Evolutionary conservation across 2,113 vertebrate species (phyloP).

Genomic region (Manacus vitellinus): DNA sequence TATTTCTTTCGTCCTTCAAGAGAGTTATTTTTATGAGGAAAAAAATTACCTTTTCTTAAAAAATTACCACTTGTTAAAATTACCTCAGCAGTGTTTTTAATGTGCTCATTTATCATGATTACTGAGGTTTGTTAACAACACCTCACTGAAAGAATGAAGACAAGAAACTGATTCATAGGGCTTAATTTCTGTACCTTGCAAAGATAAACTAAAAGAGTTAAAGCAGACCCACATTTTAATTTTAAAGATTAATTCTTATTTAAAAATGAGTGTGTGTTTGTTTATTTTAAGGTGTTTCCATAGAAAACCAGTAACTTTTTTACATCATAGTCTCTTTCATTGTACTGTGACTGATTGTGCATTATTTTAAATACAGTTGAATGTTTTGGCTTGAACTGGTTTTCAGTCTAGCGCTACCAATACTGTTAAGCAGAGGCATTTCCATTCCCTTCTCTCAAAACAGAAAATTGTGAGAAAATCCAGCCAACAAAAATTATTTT

Average conservation of each 20-base stretch:
- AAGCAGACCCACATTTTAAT: not conserved
- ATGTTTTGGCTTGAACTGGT: not conserved
- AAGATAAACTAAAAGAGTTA: not conserved
- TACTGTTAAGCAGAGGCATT: not conserved
- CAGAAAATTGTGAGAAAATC: not conserved
- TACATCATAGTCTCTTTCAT: not conserved
- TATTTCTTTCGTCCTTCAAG: not conserved
- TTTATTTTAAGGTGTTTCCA: not conserved
- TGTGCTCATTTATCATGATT: not conserved
- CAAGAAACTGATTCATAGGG: not conserved
- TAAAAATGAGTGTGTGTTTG: not conserved
- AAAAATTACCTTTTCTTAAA: not conserved
- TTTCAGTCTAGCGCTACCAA: not conserved
- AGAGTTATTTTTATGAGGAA: not conserved
- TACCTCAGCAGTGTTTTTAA: not conserved
- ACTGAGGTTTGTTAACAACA: not conserved
- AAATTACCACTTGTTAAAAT: not conserved
- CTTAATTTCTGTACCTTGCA: not conserved
- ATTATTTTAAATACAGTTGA: not conserved
- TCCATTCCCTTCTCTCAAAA: not conserved
- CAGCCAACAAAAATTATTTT: not conserved
- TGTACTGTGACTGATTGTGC: not conserved
- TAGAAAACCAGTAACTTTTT: not conserved
- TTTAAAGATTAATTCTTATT: not conserved
- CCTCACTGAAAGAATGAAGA: not conserved